phyloP scores from a whole-genome alignment of 2,113 vertebrate species.

The Carassius carassius region DNA sequence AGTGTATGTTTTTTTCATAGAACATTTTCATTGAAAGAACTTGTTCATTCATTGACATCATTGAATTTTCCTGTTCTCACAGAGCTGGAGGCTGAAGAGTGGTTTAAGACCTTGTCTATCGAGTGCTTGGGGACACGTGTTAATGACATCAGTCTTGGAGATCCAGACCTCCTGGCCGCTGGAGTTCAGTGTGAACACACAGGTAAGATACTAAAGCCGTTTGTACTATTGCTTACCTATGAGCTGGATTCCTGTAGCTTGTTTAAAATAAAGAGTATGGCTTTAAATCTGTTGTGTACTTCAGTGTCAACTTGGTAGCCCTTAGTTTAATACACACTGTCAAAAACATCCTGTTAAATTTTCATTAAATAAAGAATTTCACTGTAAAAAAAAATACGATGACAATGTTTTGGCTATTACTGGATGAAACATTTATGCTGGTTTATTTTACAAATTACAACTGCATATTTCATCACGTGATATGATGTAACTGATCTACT shows the following conservation, averaged over 20 bases:
- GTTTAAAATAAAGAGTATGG: not conserved
- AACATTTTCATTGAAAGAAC: not conserved
- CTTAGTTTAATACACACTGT: not conserved
- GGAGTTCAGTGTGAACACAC: slow-evolving; percentile 95
- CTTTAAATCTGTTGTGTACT: not conserved
- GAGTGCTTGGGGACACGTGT: slow-evolving; percentile 88
- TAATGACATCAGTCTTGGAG: slow-evolving; percentile 92
- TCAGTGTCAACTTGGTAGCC: not conserved
- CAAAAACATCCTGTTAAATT: not conserved
- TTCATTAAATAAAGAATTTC: too few relatives aligned
- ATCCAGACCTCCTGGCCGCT: slow-evolving; percentile 93
- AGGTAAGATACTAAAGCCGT: slow-evolving; percentile 62
- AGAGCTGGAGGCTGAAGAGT: slow-evolving; percentile 97
- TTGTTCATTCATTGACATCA: not conserved
- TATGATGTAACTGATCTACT: too few relatives aligned
- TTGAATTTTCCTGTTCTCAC: slow-evolving; percentile 32
- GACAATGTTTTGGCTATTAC: too few relatives aligned
- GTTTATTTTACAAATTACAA: not conserved
- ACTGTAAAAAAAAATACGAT: too few relatives aligned
- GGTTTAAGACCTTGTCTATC: slow-evolving; percentile 92
- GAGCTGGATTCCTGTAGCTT: not conserved
- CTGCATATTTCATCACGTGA: not conserved
- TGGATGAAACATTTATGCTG: not conserved
- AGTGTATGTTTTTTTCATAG: not conserved
- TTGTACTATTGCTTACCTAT: not conserved